Evolutionary conservation across 2,888 invertebrate genomes (phyloP).

Genomic region (Scotopteryx bipunctaria): DNA sequence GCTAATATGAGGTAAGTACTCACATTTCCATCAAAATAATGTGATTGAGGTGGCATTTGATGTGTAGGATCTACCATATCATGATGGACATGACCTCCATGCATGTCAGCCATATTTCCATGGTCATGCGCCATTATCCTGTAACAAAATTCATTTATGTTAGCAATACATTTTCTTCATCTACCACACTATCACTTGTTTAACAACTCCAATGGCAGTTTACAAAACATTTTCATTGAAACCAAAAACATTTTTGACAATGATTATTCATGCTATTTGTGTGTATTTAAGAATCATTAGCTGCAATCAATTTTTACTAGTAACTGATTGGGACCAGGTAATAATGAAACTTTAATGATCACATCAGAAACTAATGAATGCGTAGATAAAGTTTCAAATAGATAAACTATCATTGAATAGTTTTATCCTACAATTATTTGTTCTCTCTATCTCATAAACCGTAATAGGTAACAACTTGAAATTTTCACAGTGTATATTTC

Average conservation of each 20-base stretch:
- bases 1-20: too few species aligned
- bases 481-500: too few species aligned
- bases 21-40: slow-evolving; percentile 12
- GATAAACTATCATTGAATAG: too few species aligned
- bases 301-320: background rate
- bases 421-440: too few species aligned
- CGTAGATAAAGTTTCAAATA: too few species aligned
- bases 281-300: background rate
- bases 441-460: too few species aligned
- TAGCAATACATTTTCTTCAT: background rate
- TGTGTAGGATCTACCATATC: slow-evolving; percentile 12
- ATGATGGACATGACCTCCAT: slow-evolving; percentile 11
- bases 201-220: slow-evolving; percentile 21
- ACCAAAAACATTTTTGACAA: slow-evolving; percentile 22
- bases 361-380: slow-evolving; percentile 5
- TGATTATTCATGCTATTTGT: background rate
- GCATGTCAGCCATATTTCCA: slow-evolving; percentile 4
- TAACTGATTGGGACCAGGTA: too few species aligned
- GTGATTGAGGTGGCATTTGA: slow-evolving; percentile 14
- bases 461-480: too few species aligned
- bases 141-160: slow-evolving; percentile 5
- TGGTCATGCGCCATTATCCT: slow-evolving; percentile 23
- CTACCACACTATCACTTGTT: slow-evolving; percentile 5
- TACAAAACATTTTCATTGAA: slow-evolving; percentile 20
- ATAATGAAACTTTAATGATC: too few species aligned